Evolutionary conservation across 2,888 invertebrate genomes (phyloP), one percentile per base, ranked within the genome.

Genomic region (Miltochrista miniata): DNA sequence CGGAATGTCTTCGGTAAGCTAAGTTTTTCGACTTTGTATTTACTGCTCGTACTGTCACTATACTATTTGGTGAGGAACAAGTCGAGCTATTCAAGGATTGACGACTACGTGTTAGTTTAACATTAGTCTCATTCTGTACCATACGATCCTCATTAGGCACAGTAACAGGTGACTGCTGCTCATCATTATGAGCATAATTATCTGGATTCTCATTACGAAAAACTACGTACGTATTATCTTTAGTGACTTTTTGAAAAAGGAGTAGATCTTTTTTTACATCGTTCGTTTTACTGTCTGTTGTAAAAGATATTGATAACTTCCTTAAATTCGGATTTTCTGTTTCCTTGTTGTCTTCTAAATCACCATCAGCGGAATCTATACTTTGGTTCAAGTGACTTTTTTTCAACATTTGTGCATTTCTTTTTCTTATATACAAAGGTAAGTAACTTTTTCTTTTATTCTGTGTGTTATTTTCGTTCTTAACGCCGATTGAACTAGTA

Each of bases 61-160:
- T 60, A 61, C 87, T 89, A 50, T 81, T 86, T 15, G 77, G 81
- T 11, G 87, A 83, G 7, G 89, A 90, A 62, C 85, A 81, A 5
- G 84, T 74, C 13, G 88, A 87, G 62, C 88, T 86, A 54, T 78
- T 80, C 47, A 74, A 71, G 10, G 88, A 85, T 34, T 64, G 63
- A 31, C 80, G 72, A 51, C 76, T 84, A 33, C 56, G 48, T 64
- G 44, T 56, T 57, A 48, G 63, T n/a, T 51, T 60, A 54, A 36
- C 35, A 34, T 37, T 36, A 34, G 13, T 29, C 8, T 40, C 12
- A 38, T 41, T 45, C 31, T 40, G 35, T 9, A 42, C 46, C n/a
- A 18, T 9, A 46, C 14, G 35, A 8, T 37, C 55, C n/a, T 51
- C 57, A 45, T 48, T 55, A 41, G 63, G 60, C 14, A 31, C 45